Evolutionary conservation across 1,140 invertebrate genomes (phyloP), one percentile per base, ranked within the genome.

Genomic region (Pogonognathellus flavescens): DNA sequence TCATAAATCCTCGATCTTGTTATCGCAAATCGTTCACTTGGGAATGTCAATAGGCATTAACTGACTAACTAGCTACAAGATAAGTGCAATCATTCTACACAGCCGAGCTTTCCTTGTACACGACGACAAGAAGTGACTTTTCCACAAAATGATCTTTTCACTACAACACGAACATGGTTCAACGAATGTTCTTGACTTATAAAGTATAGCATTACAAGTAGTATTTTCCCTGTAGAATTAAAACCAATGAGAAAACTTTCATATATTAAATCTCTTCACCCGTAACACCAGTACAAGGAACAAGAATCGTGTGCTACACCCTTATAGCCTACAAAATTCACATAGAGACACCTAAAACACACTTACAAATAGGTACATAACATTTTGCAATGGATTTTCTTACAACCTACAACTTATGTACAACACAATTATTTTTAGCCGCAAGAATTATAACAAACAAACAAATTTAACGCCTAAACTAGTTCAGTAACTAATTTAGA

Each of bases 1-100:
- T 76, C 31, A 76, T 76, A 76, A 76, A 76, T 25, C 41, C 70
- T 25, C 70, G 49, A 76, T 76, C 70, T 76, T 76, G 70, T 76
- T 76, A 76, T 76, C 70, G 31, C 70, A 76, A 76, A 76, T 76
- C 70, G 70, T 41, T 49, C 70, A 16, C 70, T 49, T 76, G 70
- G 70, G 70, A 49, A 41, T 50, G 70, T 16, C 70, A 76, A 76
- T 76, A 16, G 70, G 70, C 25, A 76, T 50, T 76, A 66, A 66
- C 62, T 66, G 25, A 66, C 62, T 66, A 66, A 66, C 62, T 66
- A 25, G 20, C 14, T 66, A 4, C 11, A 25, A 66, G 62, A 66
- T 66, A 66, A 66, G 20, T 13, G 62, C 62, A 66, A 66, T 66
- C 62, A 66, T 66, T 66, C 62, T 66, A 50, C 14, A 76, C 31